Evolutionary conservation across 2,888 invertebrate genomes (phyloP).

Genomic region (Lobophora halterata): DNA sequence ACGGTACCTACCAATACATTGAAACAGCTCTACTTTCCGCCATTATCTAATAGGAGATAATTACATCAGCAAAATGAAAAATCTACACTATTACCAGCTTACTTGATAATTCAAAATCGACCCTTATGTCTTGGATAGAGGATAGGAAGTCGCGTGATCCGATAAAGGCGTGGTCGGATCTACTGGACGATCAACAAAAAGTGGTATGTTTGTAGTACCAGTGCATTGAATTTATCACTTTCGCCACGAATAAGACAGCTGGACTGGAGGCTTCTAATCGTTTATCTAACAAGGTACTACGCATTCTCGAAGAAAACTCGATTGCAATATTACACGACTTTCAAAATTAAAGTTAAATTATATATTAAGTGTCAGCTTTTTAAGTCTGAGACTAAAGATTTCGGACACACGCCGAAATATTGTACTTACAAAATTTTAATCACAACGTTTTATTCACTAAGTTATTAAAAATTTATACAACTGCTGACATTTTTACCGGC

Average conservation of each 20-base stretch:
- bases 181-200: constrained; percentile 43
- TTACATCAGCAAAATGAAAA: constrained; percentile 11
- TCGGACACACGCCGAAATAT: too few relatives aligned
- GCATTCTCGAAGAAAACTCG: constrained; percentile 39
- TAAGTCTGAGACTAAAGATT: too few relatives aligned
- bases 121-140: constrained; percentile 5
- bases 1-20: too few relatives aligned
- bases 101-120: constrained; percentile 9
- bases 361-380: too few relatives aligned
- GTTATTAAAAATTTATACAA: too few relatives aligned
- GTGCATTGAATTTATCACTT: constrained; percentile 60
- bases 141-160: constrained; percentile 10
- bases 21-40: constrained; percentile 14
- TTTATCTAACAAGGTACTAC: constrained; percentile 42
- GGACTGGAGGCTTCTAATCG: constrained; percentile 47
- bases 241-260: constrained; percentile 50
- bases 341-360: too few relatives aligned
- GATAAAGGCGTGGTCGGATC: constrained; percentile 26
- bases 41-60: constrained; percentile 17
- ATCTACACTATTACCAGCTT: constrained; percentile 9
- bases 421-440: too few relatives aligned
- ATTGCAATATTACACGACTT: neutral
- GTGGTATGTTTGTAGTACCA: constrained; percentile 35
- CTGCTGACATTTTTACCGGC: too few relatives aligned
- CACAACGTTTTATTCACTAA: too few relatives aligned